Evolutionary conservation across 2,797 vertebrate species (phyloP).

Genomic region (Siniperca scherzeri): DNA sequence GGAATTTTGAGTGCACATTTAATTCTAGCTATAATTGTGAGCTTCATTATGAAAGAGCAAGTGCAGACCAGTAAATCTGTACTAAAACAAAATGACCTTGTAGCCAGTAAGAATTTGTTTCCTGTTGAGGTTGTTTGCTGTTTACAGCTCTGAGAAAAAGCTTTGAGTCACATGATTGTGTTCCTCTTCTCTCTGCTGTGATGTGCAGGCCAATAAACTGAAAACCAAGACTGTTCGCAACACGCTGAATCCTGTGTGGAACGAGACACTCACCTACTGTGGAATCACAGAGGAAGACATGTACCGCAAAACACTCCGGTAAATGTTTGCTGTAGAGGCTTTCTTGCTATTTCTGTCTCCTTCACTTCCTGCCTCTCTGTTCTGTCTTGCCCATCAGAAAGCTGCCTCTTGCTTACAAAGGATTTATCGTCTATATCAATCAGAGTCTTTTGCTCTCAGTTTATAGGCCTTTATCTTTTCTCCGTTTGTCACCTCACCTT

Average conservation of each 20-base stretch:
- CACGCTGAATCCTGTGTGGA: constrained; percentile 93
- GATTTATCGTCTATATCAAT: constrained; percentile 55
- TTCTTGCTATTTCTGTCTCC: constrained; percentile 51
- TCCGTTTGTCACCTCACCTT: constrained; percentile 37
- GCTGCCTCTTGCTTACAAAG: constrained; percentile 40
- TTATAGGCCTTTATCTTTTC: constrained; percentile 33
- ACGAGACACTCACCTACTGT: constrained; percentile 91
- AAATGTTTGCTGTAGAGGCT: constrained; percentile 45
- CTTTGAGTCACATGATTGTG: constrained; percentile 7
- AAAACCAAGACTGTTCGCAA: constrained; percentile 94
- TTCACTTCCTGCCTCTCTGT: constrained; percentile 19
- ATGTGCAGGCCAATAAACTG: constrained; percentile 91
- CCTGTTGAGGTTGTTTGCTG: constrained; percentile 4
- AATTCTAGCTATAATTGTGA: constrained; percentile 5
- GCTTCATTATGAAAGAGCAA: constrained; percentile 15
- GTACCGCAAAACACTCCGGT: constrained; percentile 93
- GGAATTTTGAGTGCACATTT: constrained; percentile 31
- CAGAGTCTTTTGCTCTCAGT: constrained; percentile 28
- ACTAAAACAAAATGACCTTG: constrained; percentile 26
- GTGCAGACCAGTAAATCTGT: constrained; percentile 13
- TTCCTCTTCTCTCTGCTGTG: constrained; percentile 25
- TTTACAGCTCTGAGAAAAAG: constrained; percentile 8
- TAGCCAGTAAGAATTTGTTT: neutral
- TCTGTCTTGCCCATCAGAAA: constrained; percentile 17
- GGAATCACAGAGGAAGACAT: constrained; percentile 94